Evolutionary conservation across 2,888 invertebrate species (phyloP), one percentile per base, ranked within the genome.

Genomic region (Tanytarsus gracilentus): DNA sequence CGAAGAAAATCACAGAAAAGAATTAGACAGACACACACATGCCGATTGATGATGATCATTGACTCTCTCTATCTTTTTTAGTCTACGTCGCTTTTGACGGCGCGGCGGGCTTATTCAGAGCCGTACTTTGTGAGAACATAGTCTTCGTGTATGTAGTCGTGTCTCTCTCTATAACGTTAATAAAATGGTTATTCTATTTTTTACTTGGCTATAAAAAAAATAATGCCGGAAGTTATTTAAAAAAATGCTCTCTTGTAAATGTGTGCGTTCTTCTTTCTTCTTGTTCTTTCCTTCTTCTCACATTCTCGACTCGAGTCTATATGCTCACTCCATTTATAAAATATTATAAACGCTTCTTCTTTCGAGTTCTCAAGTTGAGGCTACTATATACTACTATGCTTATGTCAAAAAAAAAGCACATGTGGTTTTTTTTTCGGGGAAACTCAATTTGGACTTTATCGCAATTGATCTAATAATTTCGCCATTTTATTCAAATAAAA

Each of bases 191-290:
- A 56, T 56, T 56, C 40, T 26, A 18, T 40, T 55, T 56, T 58
- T 58, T 27, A 44, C 48, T 58, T 58, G 44, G 48, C 58, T 48
- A 44, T 40, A 58, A 39, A 58, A 58, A 56, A 58, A 58, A 58
- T 58, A 58, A 58, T 58, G 58, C 58, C 58, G 58, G 58, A 58
- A 58, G 58, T 58, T 58, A 58, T 58, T 58, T 58, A 58, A 58
- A 58, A 56, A 48, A 48, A 40, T 56, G 55, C 39, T 56, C n/a
- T n/a, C 30, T 27, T 56, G 58, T 48, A 40, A 30, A 48, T 58
- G 58, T 30, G 58, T 48, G 23, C 48, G 29, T 21, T 29, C 39
- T 39, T 36, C 36, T 55, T 52, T 52, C 39, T 26, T 39, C 40
- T 18, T 49, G 49, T 56, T 56, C 39, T 56, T 27, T 18, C 55